Evolutionary conservation across 2,113 vertebrate species (phyloP).

Genomic region (Marcusenius ussheri): DNA sequence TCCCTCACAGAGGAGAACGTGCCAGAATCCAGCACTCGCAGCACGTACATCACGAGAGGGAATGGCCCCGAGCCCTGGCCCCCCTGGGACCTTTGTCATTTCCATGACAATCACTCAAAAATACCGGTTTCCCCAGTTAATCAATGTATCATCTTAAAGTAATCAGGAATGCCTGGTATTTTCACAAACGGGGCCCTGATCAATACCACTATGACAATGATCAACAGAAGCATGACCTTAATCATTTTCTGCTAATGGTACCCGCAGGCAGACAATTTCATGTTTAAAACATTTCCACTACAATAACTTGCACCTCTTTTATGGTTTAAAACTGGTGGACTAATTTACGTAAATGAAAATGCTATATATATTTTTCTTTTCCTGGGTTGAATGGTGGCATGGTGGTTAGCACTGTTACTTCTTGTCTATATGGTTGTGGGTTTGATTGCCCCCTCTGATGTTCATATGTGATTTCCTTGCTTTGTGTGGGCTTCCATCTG

Average conservation of each 20-base stretch:
- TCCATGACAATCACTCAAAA: background rate
- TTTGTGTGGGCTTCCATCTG: background rate
- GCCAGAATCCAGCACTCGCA: background rate
- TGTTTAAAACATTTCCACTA: background rate
- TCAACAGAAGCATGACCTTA: background rate
- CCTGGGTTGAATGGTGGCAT: background rate
- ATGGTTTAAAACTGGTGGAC: background rate
- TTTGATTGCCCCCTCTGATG: background rate
- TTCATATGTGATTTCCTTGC: background rate
- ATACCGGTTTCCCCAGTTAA: background rate
- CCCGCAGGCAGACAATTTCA: background rate
- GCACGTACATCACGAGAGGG: background rate
- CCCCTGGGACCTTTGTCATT: background rate
- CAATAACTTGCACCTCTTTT: background rate
- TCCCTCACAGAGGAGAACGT: background rate
- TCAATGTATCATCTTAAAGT: constrained; percentile 17
- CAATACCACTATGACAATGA: background rate
- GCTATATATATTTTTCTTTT: background rate
- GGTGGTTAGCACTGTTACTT: background rate
- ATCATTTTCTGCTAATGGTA: background rate
- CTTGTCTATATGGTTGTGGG: background rate
- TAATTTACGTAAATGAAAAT: background rate
- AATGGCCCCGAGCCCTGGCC: background rate
- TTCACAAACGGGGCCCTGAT: background rate
- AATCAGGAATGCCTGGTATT: background rate